Evolutionary conservation across 2,113 vertebrate species (phyloP).

Genomic region (Perca schrenkii): DNA sequence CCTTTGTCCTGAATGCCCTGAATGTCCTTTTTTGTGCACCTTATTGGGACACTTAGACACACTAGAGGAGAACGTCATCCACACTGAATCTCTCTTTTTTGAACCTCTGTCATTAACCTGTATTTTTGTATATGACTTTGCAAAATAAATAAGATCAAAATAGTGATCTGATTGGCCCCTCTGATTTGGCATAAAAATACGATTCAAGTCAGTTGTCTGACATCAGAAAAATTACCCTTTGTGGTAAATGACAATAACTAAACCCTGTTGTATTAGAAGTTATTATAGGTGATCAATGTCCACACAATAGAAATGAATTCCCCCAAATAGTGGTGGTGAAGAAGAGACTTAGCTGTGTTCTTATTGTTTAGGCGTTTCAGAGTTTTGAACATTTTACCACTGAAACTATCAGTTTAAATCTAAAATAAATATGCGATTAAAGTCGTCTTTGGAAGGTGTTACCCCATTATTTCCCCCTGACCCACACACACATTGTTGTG

Average conservation of each 20-base stretch:
- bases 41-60: no score
- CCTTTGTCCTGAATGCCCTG: no score
- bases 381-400: background rate
- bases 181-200: background rate
- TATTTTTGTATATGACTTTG: no score
- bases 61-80: no score
- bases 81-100: no score
- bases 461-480: background rate
- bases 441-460: background rate
- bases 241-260: background rate
- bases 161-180: background rate
- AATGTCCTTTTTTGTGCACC: no score
- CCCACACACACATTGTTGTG: conserved; percentile 66
- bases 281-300: background rate
- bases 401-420: background rate
- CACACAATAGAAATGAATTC: background rate
- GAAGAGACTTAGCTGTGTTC: background rate
- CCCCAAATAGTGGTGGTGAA: background rate
- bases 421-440: background rate
- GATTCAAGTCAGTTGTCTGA: background rate
- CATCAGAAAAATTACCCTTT: background rate
- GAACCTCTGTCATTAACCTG: no score
- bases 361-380: background rate
- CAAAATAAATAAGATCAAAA: no score
- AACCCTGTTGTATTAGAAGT: background rate